Conservation (phyloP, 2,888 invertebrate genomes). For the Drosophila basisetae region DNA sequence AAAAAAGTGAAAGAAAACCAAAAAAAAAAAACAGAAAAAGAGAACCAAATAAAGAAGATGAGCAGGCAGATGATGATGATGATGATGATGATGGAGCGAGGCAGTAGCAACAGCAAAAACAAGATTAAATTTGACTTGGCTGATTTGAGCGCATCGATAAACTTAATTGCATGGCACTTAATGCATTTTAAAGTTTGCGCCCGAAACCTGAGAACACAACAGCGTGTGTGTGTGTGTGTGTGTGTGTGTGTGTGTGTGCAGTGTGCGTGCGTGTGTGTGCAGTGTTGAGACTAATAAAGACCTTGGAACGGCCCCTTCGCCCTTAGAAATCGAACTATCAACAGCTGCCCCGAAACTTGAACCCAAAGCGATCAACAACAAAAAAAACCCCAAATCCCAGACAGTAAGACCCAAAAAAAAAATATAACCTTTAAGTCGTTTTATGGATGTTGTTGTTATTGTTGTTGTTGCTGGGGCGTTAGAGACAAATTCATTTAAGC, state of each 20-base stretch:
- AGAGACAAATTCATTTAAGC: slow-evolving; percentile 81
- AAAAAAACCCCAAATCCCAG: slow-evolving; percentile 8
- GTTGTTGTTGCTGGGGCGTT: slow-evolving; percentile 63
- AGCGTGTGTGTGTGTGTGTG: not conserved
- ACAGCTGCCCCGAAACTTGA: slow-evolving; percentile 62
- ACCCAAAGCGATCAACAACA: not conserved
- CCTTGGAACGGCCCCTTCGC: slow-evolving; percentile 64
- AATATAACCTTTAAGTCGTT: slow-evolving; percentile 3
- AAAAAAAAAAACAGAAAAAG: slow-evolving; percentile 1
- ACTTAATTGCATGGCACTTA: slow-evolving; percentile 80
- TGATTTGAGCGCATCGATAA: slow-evolving; percentile 77
- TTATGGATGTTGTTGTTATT: not conserved
- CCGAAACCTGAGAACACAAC: slow-evolving; percentile 59
- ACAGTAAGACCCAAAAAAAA: slow-evolving; percentile 16
- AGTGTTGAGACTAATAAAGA: slow-evolving; percentile 66
- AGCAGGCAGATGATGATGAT: not conserved
- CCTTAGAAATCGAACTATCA: slow-evolving; percentile 81
- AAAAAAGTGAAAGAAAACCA: not conserved
- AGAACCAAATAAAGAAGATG: not conserved
- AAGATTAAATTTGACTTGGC: slow-evolving; percentile 66
- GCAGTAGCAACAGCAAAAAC: slow-evolving; percentile 29
- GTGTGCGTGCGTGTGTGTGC: slow-evolving; percentile 12
- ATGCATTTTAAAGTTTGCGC: slow-evolving; percentile 78
- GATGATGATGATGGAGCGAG: not conserved
- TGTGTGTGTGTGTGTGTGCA: slow-evolving; percentile 7